These are phyloP conservation scores for Odontesthes bonariensis DNA, from an alignment of 2,113 vertebrate genomes.

Conservation along the genomic window DNA sequence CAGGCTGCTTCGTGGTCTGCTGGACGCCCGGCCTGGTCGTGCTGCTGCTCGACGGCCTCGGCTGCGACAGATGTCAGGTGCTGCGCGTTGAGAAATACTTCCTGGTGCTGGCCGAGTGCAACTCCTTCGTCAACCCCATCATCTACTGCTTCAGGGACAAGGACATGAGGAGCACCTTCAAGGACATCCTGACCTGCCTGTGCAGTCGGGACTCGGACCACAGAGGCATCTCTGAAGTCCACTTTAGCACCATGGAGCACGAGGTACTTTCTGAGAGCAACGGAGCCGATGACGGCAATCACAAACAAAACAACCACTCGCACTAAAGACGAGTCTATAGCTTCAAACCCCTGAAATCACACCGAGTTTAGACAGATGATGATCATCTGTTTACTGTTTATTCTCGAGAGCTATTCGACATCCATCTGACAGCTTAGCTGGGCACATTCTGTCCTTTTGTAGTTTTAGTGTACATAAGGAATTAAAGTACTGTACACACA, in stretches of 20 bases:
- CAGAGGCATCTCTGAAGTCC: conserved; percentile 24
- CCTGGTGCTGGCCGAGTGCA: conserved; percentile 83
- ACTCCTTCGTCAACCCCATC: conserved; percentile 83
- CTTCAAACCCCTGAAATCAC: conserved; percentile 1
- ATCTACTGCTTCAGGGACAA: conserved; percentile 84
- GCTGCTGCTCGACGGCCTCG: conserved; percentile 85
- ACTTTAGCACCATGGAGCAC: conserved; percentile 78
- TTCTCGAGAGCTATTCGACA: too few species aligned
- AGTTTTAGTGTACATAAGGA: too few species aligned
- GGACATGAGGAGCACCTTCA: conserved; percentile 82
- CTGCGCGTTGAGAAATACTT: conserved; percentile 79
- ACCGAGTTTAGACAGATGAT: not conserved
- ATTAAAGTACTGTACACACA: too few species aligned
- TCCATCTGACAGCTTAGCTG: not conserved
- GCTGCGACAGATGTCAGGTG: conserved; percentile 25
- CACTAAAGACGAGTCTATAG: conserved; percentile 20
- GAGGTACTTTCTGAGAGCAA: conserved; percentile 82
- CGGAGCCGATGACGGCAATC: conserved; percentile 33
- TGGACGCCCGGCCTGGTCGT: conserved; percentile 91
- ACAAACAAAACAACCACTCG: conserved; percentile 41
- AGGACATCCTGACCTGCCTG: conserved; percentile 72
- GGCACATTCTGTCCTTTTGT: not conserved
- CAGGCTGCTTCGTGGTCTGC: conserved; percentile 87
- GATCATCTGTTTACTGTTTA: not conserved
- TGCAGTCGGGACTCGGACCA: conserved; percentile 4